Conservation (phyloP, 35 echinoderm and acorn worm genomes). For the Nesometra sesokonis region DNA sequence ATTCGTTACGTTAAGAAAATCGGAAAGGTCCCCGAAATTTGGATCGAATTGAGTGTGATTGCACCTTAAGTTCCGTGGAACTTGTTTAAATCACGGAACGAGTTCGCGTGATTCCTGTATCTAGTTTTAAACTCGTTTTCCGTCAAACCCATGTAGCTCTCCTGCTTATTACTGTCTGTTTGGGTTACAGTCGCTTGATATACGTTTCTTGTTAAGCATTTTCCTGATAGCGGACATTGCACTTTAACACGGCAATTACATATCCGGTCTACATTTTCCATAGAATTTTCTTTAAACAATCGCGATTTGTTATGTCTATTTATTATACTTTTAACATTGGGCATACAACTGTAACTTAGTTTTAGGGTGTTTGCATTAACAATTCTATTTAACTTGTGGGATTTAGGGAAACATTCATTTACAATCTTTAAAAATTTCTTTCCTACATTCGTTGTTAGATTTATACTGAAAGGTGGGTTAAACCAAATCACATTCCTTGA, state of each 20-base stretch:
- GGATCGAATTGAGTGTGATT: too few relatives aligned
- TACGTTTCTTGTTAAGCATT: not conserved
- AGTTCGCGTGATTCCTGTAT: constrained; percentile 13
- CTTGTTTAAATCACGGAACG: constrained; percentile 1
- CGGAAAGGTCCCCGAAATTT: too few relatives aligned
- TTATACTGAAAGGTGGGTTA: not conserved
- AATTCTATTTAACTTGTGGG: not conserved
- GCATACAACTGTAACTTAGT: constrained; percentile 12
- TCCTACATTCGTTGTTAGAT: not conserved
- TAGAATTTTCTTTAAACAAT: not conserved
- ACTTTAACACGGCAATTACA: not conserved
- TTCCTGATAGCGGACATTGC: not conserved
- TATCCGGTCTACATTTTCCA: not conserved
- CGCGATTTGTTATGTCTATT: not conserved
- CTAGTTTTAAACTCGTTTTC: constrained; percentile 27
- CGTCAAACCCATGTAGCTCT: constrained; percentile 14
- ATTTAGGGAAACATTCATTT: not conserved
- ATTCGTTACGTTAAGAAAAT: too few relatives aligned
- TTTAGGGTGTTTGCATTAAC: constrained; percentile 2
- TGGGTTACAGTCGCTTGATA: not conserved
- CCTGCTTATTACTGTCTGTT: not conserved
- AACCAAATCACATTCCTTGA: not conserved
- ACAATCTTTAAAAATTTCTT: not conserved
- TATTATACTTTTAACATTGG: not conserved
- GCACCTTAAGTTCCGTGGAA: too few relatives aligned